Percentiles rank a stretch among this genome's conserved stretches.
phyloP scores from a whole-genome alignment of 2,888 invertebrate species.

The Clostera curtula region DNA sequence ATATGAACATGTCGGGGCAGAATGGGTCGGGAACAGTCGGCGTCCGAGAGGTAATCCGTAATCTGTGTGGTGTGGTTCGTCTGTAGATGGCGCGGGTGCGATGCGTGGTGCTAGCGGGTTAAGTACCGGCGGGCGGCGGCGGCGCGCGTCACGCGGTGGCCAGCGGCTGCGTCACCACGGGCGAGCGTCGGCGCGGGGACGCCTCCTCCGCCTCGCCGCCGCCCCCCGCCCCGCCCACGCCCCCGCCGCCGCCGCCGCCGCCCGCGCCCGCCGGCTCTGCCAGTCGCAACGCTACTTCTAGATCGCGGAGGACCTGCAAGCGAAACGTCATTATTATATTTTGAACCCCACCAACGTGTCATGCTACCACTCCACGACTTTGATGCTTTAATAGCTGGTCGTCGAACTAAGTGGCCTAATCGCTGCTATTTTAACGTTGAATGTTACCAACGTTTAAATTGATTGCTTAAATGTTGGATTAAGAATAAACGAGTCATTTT shows the following conservation, averaged over 20 bases:
- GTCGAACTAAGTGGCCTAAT: too few species aligned
- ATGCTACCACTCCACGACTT: too few species aligned
- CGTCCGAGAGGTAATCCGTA: too few species aligned
- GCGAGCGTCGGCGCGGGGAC: conserved; percentile 67
- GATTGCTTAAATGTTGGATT: too few species aligned
- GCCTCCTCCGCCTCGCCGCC: conserved; percentile 70
- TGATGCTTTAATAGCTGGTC: too few species aligned
- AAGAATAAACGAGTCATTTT: too few species aligned
- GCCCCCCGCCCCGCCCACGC: conserved; percentile 56
- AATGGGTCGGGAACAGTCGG: too few species aligned
- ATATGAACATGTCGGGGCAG: too few species aligned
- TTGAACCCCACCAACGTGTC: neutral
- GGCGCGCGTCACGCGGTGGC: conserved; percentile 56
- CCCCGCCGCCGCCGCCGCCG: conserved; percentile 24
- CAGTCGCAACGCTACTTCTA: conserved; percentile 87
- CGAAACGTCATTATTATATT: neutral
- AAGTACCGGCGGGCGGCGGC: conserved; percentile 60
- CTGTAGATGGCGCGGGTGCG: conserved; percentile 28
- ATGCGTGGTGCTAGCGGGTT: conserved; percentile 6
- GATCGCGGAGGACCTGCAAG: conserved; percentile 85
- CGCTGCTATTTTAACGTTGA: too few species aligned
- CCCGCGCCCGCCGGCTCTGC: conserved; percentile 53
- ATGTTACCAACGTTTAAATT: too few species aligned
- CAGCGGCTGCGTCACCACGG: conserved; percentile 71
- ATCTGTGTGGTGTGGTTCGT: too few species aligned